phyloP scores from a whole-genome alignment of 2,888 invertebrate genomes.

The Alcis repandata region DNA sequence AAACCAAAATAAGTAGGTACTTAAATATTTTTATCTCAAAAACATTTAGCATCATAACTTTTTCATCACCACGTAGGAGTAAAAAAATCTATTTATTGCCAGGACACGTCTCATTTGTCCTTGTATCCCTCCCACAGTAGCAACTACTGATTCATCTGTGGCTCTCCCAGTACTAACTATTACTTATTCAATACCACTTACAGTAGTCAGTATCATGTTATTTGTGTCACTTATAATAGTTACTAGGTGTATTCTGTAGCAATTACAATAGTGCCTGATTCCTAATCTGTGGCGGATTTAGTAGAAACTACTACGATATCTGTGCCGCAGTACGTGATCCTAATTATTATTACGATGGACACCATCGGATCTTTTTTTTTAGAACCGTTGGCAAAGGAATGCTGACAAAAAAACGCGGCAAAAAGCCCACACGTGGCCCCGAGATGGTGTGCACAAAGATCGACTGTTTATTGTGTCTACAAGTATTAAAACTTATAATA shows the following conservation, averaged over 20 bases:
- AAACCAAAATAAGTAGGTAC: not conserved
- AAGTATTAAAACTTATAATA: too few species aligned
- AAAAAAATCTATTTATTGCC: conserved; percentile 20
- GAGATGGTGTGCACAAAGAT: conserved; percentile 49
- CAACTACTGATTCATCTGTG: conserved; percentile 14
- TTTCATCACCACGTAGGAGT: conserved; percentile 18
- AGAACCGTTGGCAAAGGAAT: conserved; percentile 63
- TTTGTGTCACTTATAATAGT: conserved; percentile 15
- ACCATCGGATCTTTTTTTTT: conserved; percentile 56
- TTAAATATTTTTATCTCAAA: conserved; percentile 3
- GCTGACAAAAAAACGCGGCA: conserved; percentile 60
- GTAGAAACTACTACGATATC: conserved; percentile 21
- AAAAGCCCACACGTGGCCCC: conserved; percentile 61
- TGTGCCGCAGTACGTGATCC: conserved; percentile 45
- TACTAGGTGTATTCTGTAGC: conserved; percentile 8
- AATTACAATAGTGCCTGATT: not conserved
- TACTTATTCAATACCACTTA: conserved; percentile 2
- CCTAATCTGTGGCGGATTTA: conserved; percentile 2
- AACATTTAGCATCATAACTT: conserved; percentile 5
- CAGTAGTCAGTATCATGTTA: conserved; percentile 14
- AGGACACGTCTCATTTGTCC: conserved; percentile 30
- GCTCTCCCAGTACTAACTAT: not conserved
- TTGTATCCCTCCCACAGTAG: conserved; percentile 27
- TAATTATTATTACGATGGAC: conserved; percentile 65
- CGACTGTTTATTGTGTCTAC: conserved; percentile 11